phyloP scores from a whole-genome alignment of 2,888 invertebrate genomes.

The Oligia latruncula region DNA sequence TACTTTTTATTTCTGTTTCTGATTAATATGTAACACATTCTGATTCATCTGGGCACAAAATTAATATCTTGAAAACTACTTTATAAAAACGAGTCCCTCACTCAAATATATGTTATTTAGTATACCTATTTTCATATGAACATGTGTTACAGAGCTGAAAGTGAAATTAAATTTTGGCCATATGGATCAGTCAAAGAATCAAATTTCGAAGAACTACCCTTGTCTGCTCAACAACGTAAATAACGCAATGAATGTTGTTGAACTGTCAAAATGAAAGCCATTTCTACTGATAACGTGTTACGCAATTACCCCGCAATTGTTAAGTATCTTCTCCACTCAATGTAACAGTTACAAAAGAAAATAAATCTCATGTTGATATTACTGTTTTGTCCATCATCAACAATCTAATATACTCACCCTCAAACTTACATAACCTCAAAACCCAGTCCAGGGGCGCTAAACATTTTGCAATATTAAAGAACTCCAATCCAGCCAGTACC shows the following conservation, averaged over 20 bases:
- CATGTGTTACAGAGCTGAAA: too few species aligned
- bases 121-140: too few species aligned
- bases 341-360: neutral
- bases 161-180: too few species aligned
- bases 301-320: neutral
- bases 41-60: too few species aligned
- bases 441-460: slow-evolving; percentile 22
- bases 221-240: neutral
- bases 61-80: too few species aligned
- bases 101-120: too few species aligned
- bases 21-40: too few species aligned
- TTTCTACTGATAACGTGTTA: neutral
- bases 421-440: slow-evolving; percentile 1
- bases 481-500: slow-evolving; percentile 4
- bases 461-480: slow-evolving; percentile 40
- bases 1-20: too few species aligned
- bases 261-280: neutral
- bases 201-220: too few species aligned
- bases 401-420: neutral
- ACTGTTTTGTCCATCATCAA: neutral
- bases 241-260: neutral
- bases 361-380: neutral
- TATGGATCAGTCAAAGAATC: too few species aligned
- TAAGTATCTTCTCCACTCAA: neutral
- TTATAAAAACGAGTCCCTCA: too few species aligned